Percentiles rank a stretch among this genome's conserved stretches.
Conservation (phyloP, 1,140 invertebrate species). For the Solen grandis region DNA sequence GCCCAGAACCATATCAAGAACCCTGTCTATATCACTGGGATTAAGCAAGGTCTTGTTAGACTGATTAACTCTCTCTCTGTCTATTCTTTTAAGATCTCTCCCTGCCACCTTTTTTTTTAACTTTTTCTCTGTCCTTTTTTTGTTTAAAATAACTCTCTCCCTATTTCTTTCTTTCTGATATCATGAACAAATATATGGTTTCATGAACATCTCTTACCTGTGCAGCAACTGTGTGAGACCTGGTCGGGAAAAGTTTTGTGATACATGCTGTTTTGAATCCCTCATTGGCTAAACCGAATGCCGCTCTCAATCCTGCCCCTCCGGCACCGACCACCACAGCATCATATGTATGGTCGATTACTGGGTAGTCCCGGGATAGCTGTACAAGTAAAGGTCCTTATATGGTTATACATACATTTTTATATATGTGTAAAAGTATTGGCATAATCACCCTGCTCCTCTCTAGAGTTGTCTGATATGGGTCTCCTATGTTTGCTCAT, state of each 20-base stretch:
- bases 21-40: too few relatives aligned
- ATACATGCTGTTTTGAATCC: constrained; percentile 98
- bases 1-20: too few relatives aligned
- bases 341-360: constrained; percentile 98
- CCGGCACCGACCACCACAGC: constrained; percentile 98
- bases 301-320: constrained; percentile 97
- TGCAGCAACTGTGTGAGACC: constrained; percentile 98
- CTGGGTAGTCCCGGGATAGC: constrained; percentile 87
- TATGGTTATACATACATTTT: too few relatives aligned
- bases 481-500: background rate
- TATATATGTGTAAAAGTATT: background rate
- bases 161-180: too few relatives aligned
- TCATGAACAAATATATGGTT: too few relatives aligned
- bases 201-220: too few relatives aligned
- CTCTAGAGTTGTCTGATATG: background rate
- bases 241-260: constrained; percentile 98
- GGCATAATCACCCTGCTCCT: background rate
- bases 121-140: too few relatives aligned
- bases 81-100: too few relatives aligned
- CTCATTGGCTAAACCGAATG: constrained; percentile 96
- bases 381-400: constrained; percentile 41
- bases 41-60: too few relatives aligned
- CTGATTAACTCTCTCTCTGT: too few relatives aligned
- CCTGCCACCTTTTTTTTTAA: too few relatives aligned
- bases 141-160: too few relatives aligned